Evolutionary conservation across 2,113 vertebrate species (phyloP).

Genomic region (Haemorhous mexicanus): DNA sequence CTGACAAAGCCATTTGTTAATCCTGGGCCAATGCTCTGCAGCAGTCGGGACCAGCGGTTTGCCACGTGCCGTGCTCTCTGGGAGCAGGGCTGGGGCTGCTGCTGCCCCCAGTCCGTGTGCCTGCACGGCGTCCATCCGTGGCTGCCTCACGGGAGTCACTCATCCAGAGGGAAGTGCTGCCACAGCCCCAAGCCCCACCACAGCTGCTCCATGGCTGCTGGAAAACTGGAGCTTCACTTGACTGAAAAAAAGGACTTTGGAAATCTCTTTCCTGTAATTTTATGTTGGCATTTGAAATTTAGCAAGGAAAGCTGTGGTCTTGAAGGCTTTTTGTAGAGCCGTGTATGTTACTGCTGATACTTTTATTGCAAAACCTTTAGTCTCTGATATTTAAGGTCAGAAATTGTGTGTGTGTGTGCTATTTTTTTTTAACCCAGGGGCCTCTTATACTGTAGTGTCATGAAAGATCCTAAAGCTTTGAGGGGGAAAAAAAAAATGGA

Average conservation of each 20-base stretch:
- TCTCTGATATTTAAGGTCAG: constrained; percentile 71
- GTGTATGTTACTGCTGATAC: constrained; percentile 60
- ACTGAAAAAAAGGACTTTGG: not conserved
- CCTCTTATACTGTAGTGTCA: constrained; percentile 57
- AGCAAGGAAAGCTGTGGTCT: constrained; percentile 23
- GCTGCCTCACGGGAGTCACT: not conserved
- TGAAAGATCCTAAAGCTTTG: constrained; percentile 70
- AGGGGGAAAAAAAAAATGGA: not conserved
- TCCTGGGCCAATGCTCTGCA: not conserved
- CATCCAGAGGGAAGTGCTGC: not conserved
- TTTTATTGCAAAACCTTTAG: constrained; percentile 61
- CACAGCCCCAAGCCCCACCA: not conserved
- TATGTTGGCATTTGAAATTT: constrained; percentile 18
- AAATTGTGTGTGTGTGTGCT: not conserved
- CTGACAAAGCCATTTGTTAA: rapidly evolving
- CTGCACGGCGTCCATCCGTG: not conserved
- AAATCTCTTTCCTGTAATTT: constrained; percentile 18
- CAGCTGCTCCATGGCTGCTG: not conserved
- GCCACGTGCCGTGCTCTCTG: not conserved
- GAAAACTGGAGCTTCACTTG: not conserved
- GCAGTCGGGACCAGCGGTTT: not conserved
- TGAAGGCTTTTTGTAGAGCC: constrained; percentile 8
- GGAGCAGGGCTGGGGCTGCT: not conserved
- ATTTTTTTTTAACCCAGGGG: constrained; percentile 7
- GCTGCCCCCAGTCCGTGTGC: not conserved